Evolutionary conservation across 2,797 vertebrate species (phyloP).

Genomic region (Macropus fuliginosus): DNA sequence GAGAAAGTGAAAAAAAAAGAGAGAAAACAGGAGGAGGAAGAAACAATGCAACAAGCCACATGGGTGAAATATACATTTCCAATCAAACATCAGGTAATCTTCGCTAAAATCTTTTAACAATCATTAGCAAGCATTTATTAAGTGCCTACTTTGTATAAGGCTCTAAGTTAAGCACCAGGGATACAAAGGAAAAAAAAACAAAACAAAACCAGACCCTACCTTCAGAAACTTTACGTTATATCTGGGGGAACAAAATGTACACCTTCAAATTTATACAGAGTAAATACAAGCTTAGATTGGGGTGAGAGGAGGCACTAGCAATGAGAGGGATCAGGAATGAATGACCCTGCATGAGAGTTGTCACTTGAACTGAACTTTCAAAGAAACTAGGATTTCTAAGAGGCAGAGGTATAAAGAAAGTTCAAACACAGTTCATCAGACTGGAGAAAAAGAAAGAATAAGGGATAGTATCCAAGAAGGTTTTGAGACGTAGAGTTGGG

Average conservation of each 20-base stretch:
- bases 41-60: conserved; percentile 97
- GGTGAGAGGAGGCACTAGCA: background rate
- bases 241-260: background rate
- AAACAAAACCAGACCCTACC: background rate
- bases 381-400: background rate
- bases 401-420: background rate
- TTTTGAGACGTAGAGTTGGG: background rate
- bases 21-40: conserved; percentile 97
- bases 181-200: background rate
- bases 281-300: background rate
- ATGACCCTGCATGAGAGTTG: background rate
- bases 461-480: background rate
- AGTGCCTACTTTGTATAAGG: background rate
- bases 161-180: background rate
- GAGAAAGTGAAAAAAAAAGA: conserved; percentile 98
- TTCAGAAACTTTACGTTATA: background rate
- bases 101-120: background rate
- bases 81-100: conserved; percentile 95
- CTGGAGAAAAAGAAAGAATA: background rate
- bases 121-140: background rate
- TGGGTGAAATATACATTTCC: conserved; percentile 99
- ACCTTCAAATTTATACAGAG: background rate
- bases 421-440: background rate
- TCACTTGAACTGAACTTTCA: background rate
- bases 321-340: background rate